These are phyloP conservation scores for Camponotus vicinus DNA, from an alignment of 1,140 invertebrate species.

Conservation along the genomic window DNA sequence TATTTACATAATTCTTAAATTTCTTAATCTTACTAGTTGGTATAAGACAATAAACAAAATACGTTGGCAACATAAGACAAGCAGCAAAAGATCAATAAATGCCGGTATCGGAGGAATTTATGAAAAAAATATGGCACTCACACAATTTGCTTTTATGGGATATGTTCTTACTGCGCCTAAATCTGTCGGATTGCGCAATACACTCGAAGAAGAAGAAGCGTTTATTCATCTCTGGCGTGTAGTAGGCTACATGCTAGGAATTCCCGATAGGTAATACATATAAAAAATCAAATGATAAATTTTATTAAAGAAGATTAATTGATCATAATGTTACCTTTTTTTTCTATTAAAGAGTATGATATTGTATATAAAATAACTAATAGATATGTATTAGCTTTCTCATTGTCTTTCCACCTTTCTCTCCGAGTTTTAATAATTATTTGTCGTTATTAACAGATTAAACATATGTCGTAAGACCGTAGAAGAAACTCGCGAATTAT, in stretches of 20 bases:
- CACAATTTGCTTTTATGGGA: slow-evolving; percentile 94
- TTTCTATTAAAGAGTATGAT: background rate
- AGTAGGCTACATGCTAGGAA: slow-evolving; percentile 91
- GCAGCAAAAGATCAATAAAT: slow-evolving; percentile 79
- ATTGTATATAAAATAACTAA: background rate
- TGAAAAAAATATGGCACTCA: slow-evolving; percentile 93
- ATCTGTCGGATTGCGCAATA: slow-evolving; percentile 87
- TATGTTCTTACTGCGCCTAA: slow-evolving; percentile 88
- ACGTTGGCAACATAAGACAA: slow-evolving; percentile 87
- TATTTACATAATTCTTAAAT: background rate
- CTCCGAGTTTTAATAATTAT: background rate
- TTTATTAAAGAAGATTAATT: background rate
- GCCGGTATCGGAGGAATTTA: slow-evolving; percentile 81
- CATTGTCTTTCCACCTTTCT: too few species aligned
- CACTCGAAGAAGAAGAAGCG: slow-evolving; percentile 87
- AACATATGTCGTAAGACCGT: slow-evolving; percentile 77
- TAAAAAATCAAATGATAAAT: background rate
- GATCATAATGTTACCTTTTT: background rate
- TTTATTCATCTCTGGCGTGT: slow-evolving; percentile 93
- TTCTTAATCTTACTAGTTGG: slow-evolving; percentile 67
- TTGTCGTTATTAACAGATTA: slow-evolving; percentile 49
- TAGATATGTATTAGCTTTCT: background rate
- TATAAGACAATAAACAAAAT: slow-evolving; percentile 88
- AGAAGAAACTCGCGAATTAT: slow-evolving; percentile 73
- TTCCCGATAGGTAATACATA: slow-evolving; percentile 89